phyloP scores from a whole-genome alignment of 1,140 invertebrate genomes.

The Potamilus streckersoni region DNA sequence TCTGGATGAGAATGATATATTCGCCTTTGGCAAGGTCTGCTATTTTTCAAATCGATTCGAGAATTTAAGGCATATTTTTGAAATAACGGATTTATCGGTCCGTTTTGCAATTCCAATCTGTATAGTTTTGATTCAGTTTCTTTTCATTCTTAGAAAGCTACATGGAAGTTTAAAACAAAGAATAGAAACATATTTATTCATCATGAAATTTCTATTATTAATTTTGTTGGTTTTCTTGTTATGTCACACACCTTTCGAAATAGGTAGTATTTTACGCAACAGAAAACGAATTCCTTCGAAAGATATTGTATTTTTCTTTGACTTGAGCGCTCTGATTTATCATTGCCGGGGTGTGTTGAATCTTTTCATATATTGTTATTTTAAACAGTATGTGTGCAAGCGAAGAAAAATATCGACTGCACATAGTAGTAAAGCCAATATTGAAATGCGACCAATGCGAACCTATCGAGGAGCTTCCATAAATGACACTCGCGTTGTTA shows the following conservation, averaged over 20 bases:
- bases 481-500: too few relatives aligned
- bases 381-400: constrained; percentile 28
- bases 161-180: constrained; percentile 26
- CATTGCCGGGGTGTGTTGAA: constrained; percentile 13
- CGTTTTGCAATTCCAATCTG: constrained; percentile 14
- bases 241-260: constrained; percentile 29
- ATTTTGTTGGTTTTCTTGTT: constrained; percentile 21
- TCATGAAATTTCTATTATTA: constrained; percentile 28
- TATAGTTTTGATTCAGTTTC: constrained; percentile 16
- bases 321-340: constrained; percentile 13
- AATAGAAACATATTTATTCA: constrained; percentile 29
- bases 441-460: too few relatives aligned
- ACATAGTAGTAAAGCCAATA: not conserved
- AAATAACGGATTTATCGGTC: constrained; percentile 19
- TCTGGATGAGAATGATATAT: not conserved
- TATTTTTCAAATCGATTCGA: constrained; percentile 24
- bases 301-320: constrained; percentile 7
- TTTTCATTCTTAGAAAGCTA: constrained; percentile 25
- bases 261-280: constrained; percentile 10
- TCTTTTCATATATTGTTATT: constrained; percentile 23
- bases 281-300: not conserved
- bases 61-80: constrained; percentile 11
- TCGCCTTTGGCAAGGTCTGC: constrained; percentile 21
- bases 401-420: constrained; percentile 13
- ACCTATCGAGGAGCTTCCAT: too few relatives aligned